Conservation (phyloP, 1,140 invertebrate species). For the Camponotus floridanus region DNA sequence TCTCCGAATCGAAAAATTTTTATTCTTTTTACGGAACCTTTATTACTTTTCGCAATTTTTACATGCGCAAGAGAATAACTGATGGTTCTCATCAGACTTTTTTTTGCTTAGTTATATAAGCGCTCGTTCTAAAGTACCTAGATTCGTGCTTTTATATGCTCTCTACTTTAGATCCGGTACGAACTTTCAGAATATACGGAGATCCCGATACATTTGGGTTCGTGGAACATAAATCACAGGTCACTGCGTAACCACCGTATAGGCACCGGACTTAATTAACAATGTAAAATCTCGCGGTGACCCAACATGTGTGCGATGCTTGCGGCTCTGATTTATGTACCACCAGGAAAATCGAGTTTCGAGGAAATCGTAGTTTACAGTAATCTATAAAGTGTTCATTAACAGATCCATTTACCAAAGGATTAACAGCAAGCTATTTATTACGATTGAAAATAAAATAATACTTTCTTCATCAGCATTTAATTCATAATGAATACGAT, state of each 20-base stretch:
- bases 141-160: not conserved
- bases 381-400: not conserved
- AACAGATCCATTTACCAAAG: conserved; percentile 4
- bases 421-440: not conserved
- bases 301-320: conserved; percentile 18
- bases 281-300: conserved; percentile 45
- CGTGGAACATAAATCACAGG: conserved; percentile 41
- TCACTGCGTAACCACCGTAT: conserved; percentile 20
- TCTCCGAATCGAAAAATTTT: not conserved
- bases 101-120: not conserved
- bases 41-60: not conserved
- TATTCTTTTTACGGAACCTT: too few species aligned
- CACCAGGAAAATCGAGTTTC: not conserved
- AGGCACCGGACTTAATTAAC: conserved; percentile 48
- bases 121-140: not conserved
- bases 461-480: not conserved
- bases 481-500: not conserved
- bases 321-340: conserved; percentile 28
- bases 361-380: not conserved
- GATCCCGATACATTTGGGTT: conserved; percentile 30
- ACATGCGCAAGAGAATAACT: not conserved
- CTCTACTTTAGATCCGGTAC: not conserved
- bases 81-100: not conserved
- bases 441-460: not conserved
- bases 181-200: conserved; percentile 1